A percentile compares a stretch with the other conserved stretches of the same genome.
Conservation (phyloP, 2,888 invertebrate species). For the Cataglyphis altisquamis region DNA sequence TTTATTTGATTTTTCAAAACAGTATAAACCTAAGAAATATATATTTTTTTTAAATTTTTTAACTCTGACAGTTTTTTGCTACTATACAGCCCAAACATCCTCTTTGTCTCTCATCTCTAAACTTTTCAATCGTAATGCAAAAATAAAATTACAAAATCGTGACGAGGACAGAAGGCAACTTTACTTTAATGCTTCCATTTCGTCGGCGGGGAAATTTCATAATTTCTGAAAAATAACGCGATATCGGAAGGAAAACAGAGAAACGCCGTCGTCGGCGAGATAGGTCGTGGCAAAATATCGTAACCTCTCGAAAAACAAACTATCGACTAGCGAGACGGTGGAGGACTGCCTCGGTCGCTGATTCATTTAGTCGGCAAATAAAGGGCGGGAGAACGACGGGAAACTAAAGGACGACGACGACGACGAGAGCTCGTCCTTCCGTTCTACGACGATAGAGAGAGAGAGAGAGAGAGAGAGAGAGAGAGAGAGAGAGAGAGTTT, state of each 20-base stretch:
- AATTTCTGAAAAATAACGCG: background rate
- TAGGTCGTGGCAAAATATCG: slow-evolving; percentile 29
- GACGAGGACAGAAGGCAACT: background rate
- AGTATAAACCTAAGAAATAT: too few species aligned
- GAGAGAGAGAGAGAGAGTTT: too few species aligned
- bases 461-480: too few species aligned
- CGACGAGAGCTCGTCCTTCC: background rate
- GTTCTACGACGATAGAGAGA: background rate
- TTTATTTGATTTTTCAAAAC: too few species aligned
- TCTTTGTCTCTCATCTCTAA: background rate
- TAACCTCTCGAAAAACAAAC: slow-evolving; percentile 45
- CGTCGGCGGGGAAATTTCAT: background rate
- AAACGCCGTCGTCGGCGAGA: slow-evolving; percentile 11
- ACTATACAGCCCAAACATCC: too few species aligned
- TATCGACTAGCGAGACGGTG: slow-evolving; percentile 34
- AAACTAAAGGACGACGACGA: background rate
- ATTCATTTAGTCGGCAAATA: slow-evolving; percentile 49
- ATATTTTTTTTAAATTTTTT: too few species aligned
- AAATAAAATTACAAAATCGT: background rate
- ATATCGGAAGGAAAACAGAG: slow-evolving; percentile 16
- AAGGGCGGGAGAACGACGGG: slow-evolving; percentile 2
- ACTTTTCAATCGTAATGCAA: background rate
- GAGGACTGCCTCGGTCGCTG: slow-evolving; percentile 38
- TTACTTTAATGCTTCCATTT: background rate
- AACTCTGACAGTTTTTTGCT: too few species aligned